Base-by-base conservation (phyloP, 1,140 invertebrate genomes). In the Pseudomyrmex sp. region DNA sequence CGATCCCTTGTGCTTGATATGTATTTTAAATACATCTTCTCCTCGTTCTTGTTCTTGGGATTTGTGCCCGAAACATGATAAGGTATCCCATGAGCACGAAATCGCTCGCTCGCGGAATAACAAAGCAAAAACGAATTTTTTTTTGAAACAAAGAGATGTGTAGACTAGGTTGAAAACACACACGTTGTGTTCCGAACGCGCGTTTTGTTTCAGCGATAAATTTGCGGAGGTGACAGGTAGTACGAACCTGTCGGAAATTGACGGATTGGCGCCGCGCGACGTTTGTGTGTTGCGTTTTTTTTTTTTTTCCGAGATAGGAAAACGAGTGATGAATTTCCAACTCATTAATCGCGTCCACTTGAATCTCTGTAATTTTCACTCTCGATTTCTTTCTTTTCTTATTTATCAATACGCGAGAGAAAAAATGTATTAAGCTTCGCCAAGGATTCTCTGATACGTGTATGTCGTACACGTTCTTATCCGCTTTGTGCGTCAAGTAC, bases 141-240 rank as follows among this genome's bases (percentile, higher is more conserved):
- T 69, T 76, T 46, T 15, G n/a, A 3, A 12, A 12, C 50, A 62
- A 58, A 58, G 44, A 35, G 35, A 35, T 13, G 26, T 50, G 44
- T 48, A 79, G 20, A 48, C 54, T 58, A 18, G 26, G 52, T 23
- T 9, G n/a, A 61, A 79, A 80, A 59, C 44, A 35, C 10, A 26
- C 23, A 50, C 44, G 44, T 50, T 46, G 10, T 8, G 15, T 18
- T 18, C n/a, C 12, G 1, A 18, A 2, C 35, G 35, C 35, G 35
- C 35, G 35, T 35, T 63, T 58, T 48, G 35, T 26, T 58, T 18
- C 65, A 48, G 44, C 66, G n/a, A 70, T 80, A 72, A 80, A 80
- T 80, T 76, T 35, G 76, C 44, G 7, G 54, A 69, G 65, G 52
- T 8, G 23, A 65, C 76, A 79, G 65, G 76, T 70, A 35, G 76